These are phyloP conservation scores for Ibidorhyncha struthersii DNA, from an alignment of 2,113 vertebrate species.

Conservation along the genomic window DNA sequence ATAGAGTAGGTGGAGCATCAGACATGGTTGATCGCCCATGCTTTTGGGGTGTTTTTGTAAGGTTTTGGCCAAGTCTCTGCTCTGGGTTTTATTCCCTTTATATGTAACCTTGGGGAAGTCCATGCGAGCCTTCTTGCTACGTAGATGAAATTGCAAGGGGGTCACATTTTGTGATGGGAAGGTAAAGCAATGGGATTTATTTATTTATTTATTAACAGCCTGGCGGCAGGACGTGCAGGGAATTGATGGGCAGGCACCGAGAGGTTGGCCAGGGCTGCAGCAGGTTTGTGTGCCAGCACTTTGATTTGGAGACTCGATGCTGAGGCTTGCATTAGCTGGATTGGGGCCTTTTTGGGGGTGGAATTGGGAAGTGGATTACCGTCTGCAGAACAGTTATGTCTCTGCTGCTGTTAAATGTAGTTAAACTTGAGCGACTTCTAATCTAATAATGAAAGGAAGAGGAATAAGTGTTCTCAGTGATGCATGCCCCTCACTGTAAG, in stretches of 20 bases:
- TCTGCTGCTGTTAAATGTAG: slow-evolving; percentile 58
- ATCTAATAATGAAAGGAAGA: slow-evolving; percentile 70
- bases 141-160: fast-evolving
- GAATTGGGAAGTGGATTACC: slow-evolving; percentile 31
- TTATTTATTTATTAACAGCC: background rate
- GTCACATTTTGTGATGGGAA: background rate
- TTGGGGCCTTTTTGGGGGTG: background rate
- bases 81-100: background rate
- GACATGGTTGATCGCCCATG: fast-evolving
- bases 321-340: background rate
- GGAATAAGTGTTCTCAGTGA: slow-evolving; percentile 64
- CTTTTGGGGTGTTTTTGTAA: background rate
- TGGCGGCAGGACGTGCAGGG: background rate
- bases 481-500: slow-evolving; percentile 64
- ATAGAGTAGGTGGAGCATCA: background rate
- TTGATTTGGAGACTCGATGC: background rate
- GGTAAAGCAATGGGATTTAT: background rate
- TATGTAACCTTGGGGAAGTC: background rate
- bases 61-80: background rate
- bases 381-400: background rate
- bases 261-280: background rate
- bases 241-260: background rate
- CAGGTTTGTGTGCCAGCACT: background rate
- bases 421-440: slow-evolving; percentile 66
- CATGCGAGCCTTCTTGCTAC: fast-evolving